Evolutionary conservation across 1,140 invertebrate species (phyloP).

Genomic region (Penaeus chinensis): DNA sequence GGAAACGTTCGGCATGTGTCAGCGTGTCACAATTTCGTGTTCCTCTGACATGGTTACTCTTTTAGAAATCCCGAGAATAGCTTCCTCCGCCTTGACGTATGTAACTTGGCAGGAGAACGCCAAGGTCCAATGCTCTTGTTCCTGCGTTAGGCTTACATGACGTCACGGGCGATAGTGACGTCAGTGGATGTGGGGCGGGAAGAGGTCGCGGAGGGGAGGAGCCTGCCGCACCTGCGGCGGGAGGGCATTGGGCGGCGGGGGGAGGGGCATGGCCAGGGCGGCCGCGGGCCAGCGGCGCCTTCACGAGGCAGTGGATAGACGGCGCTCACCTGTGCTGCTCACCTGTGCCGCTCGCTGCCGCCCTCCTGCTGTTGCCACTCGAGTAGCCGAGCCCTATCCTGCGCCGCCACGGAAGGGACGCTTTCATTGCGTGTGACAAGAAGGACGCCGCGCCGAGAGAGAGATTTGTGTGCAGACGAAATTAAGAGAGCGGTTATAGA

Average conservation of each 20-base stretch:
- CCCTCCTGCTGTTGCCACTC: not conserved
- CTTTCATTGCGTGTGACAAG: too few relatives aligned
- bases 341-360: not conserved
- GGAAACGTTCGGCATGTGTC: too few relatives aligned
- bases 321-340: conserved; percentile 27
- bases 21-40: too few relatives aligned
- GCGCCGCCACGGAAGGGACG: too few relatives aligned
- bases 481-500: too few relatives aligned
- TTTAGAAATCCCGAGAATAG: too few relatives aligned
- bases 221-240: not conserved
- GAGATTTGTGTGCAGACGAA: too few relatives aligned
- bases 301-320: conserved; percentile 10
- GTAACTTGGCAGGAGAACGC: conserved; percentile 13
- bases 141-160: not conserved
- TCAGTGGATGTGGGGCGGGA: not conserved
- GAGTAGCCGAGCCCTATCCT: too few relatives aligned
- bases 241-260: not conserved
- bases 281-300: not conserved
- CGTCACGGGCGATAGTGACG: conserved; percentile 8
- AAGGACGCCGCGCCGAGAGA: too few relatives aligned
- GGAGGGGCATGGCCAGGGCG: not conserved
- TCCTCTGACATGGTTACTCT: too few relatives aligned
- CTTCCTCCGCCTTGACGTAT: not conserved
- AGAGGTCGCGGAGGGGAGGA: conserved; percentile 17
- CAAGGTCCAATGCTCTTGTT: not conserved